Percentiles rank a stretch among this genome's conserved stretches.
These are phyloP conservation scores for Danio tinwini DNA, from an alignment of 2,797 vertebrate genomes.

Conservation along the genomic window DNA sequence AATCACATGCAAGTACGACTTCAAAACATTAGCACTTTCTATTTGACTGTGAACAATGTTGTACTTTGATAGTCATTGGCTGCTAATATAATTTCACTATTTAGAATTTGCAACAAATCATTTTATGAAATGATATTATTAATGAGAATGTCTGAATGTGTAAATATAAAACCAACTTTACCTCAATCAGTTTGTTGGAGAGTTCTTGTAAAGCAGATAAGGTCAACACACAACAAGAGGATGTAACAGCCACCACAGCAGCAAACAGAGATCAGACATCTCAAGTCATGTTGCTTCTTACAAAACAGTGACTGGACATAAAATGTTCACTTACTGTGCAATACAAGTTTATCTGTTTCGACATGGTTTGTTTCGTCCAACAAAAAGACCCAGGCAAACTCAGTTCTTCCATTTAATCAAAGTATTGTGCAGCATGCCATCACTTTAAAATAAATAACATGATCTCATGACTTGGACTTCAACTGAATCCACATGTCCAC, in stretches of 20 bases:
- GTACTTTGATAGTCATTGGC: no score
- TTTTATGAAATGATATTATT: no score
- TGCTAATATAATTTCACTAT: no score
- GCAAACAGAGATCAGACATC: background rate
- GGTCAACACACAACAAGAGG: constrained; percentile 5
- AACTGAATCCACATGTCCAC: background rate
- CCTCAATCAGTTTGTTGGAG: background rate
- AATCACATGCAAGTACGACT: no score
- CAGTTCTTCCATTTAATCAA: background rate
- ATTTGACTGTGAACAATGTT: no score
- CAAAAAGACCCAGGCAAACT: background rate
- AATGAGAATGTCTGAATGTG: no score
- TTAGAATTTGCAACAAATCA: no score
- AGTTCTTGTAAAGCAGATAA: background rate
- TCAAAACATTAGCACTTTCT: no score
- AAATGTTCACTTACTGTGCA: background rate
- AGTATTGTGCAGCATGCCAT: background rate
- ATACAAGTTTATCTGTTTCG: background rate
- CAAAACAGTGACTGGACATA: background rate
- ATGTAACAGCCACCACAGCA: background rate
- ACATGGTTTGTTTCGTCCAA: background rate
- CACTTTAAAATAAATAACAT: background rate
- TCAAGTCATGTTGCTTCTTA: background rate
- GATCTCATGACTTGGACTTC: background rate
- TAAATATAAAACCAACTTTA: no score